Percentiles rank a stretch among this genome's conserved stretches.
Conservation (phyloP, 1,140 invertebrate genomes). For the Uloborus diversus region DNA sequence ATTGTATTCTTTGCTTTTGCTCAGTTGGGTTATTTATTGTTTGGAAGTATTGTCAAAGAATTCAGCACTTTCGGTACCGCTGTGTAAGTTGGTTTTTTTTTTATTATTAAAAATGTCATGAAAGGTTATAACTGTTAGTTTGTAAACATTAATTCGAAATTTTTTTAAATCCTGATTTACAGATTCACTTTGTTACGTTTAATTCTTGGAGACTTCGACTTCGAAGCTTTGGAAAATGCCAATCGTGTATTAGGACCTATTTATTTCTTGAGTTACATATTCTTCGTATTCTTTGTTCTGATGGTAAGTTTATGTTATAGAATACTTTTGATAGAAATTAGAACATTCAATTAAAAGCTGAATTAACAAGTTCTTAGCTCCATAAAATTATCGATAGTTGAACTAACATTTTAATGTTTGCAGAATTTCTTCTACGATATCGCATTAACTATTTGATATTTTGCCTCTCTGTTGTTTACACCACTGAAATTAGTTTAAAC, state of each 20-base stretch:
- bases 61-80: conserved; percentile 62
- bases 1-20: conserved; percentile 84
- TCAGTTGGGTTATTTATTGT: conserved; percentile 75
- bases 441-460: too few species aligned
- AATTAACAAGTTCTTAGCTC: too few species aligned
- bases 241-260: conserved; percentile 79
- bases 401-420: too few species aligned
- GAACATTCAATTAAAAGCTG: too few species aligned
- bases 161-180: background rate
- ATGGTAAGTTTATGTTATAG: conserved; percentile 68
- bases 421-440: too few species aligned
- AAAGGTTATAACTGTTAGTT: background rate
- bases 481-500: too few species aligned
- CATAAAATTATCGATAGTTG: too few species aligned
- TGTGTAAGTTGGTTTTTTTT: conserved; percentile 59
- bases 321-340: too few species aligned
- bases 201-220: conserved; percentile 84
- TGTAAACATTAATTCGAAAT: background rate
- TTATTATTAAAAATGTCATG: too few species aligned
- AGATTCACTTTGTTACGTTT: conserved; percentile 77
- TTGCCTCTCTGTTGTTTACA: too few species aligned
- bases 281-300: conserved; percentile 84
- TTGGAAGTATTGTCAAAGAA: conserved; percentile 73
- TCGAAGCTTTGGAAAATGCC: conserved; percentile 75
- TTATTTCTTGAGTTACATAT: conserved; percentile 81